These are phyloP conservation scores for Buathra laborator DNA, from an alignment of 2,888 invertebrate species.

Conservation along the genomic window DNA sequence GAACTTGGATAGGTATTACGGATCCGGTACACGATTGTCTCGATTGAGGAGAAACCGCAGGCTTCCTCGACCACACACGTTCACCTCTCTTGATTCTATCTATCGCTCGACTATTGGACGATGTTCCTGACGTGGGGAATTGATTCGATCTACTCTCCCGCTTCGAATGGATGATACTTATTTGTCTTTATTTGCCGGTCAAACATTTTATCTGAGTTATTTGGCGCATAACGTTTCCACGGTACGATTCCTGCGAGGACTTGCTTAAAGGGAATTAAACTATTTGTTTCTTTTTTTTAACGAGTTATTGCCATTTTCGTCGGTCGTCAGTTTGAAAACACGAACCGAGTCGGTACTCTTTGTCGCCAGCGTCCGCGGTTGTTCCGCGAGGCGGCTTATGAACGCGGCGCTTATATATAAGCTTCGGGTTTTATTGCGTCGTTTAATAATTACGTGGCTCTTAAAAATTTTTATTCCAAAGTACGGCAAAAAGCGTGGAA, in stretches of 20 bases:
- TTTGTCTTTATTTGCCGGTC: neutral
- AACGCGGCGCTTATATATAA: conserved; percentile 28
- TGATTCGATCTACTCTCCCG: conserved; percentile 47
- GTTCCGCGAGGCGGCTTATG: neutral
- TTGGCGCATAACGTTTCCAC: neutral
- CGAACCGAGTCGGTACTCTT: conserved; percentile 28
- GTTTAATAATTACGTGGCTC: conserved; percentile 59
- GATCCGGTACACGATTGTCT: conserved; percentile 33
- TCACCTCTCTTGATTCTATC: conserved; percentile 28
- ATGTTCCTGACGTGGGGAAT: conserved; percentile 38
- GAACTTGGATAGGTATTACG: conserved; percentile 39
- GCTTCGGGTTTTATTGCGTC: conserved; percentile 54
- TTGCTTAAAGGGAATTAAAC: neutral
- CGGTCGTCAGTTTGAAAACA: conserved; percentile 6
- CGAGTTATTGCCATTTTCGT: conserved; percentile 3
- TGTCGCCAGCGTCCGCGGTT: conserved; percentile 18
- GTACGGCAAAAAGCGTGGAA: conserved; percentile 49
- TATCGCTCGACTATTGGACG: conserved; percentile 21
- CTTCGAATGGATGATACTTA: neutral
- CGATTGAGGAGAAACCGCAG: conserved; percentile 47
- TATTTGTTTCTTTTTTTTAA: neutral
- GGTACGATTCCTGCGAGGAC: neutral
- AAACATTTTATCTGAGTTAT: too few species aligned
- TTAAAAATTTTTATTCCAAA: conserved; percentile 55
- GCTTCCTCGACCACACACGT: conserved; percentile 48